Evolutionary conservation across 2,113 vertebrate species (phyloP).

Genomic region (Lagenorhynchus albirostris): DNA sequence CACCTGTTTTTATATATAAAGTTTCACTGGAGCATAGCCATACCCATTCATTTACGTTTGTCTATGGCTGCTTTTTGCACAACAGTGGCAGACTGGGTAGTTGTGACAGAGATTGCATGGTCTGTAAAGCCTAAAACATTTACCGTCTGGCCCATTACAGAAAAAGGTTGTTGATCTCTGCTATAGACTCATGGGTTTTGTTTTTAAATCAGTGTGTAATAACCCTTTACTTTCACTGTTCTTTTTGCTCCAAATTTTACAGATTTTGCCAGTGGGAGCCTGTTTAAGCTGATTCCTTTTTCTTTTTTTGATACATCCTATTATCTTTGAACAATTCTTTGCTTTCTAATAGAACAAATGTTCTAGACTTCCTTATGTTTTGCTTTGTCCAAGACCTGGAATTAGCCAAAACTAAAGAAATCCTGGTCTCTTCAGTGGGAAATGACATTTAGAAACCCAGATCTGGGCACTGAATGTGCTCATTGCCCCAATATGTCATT

Average conservation of each 20-base stretch:
- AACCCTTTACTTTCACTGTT: neutral
- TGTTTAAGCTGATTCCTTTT: neutral
- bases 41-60: neutral
- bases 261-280: neutral
- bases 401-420: neutral
- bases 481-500: neutral
- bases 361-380: neutral
- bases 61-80: neutral
- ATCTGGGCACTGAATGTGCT: neutral
- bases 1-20: neutral
- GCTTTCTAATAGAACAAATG: neutral
- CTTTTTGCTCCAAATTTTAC: neutral
- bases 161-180: neutral
- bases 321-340: neutral
- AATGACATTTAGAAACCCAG: neutral
- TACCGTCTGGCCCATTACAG: neutral
- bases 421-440: neutral
- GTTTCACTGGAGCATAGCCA: neutral
- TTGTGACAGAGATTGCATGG: neutral
- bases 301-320: neutral
- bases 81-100: neutral
- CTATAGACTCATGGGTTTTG: neutral
- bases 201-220: neutral
- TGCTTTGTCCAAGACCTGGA: neutral
- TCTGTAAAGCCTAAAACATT: neutral